Base-by-base conservation (phyloP, 2,888 invertebrate species). In the Mythimna impura region DNA sequence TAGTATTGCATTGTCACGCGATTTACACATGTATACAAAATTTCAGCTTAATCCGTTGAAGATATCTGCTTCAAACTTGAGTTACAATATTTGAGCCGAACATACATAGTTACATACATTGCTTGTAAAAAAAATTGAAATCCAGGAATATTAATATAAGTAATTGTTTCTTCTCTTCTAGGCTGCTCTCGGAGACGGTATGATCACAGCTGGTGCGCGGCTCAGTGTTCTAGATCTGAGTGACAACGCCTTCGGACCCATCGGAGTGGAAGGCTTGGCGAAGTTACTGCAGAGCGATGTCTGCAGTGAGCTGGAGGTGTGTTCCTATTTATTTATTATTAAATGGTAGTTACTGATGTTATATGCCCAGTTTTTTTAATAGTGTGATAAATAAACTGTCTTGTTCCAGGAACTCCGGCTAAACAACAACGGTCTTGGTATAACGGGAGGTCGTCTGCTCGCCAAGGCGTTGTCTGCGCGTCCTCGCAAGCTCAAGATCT, bases 191-290 rank as follows among this genome's bases (percentile, higher is more conserved):
- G 98, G 99, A 0, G 97, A 97, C 63, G 99, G 99, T 0, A 97
- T 99, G 87, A 98, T 98, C 72, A 89, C 95, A 8, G 98, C 99
- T 0, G 97, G 97, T 0, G 98, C 98, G 0, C 96, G 97, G 3
- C 97, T 99, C 0, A 97, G 97, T 0, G 98, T 98, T 70, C 93
- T 99, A 14, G 99, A 99, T 90, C 96, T 99, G 12, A 99, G 99
- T 91, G 99, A 99, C 94, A 99, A 99, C 93, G 99, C 99, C 0
- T 98, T 99, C 86, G 99, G 99, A 0, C 99, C 99, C 0, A 98
- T 99, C 85, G 99, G 99, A 40, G 98, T 99, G 62, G 97, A 98
- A 83, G 99, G 99, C 0, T 96, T 99, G 14, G 98, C 98, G 0
- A 97, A 97, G 22, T 96, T 99, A 30, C 94, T 99, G 55, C 97